phyloP scores from a whole-genome alignment of 2,113 vertebrate genomes.

The Takifugu bimaculatus region DNA sequence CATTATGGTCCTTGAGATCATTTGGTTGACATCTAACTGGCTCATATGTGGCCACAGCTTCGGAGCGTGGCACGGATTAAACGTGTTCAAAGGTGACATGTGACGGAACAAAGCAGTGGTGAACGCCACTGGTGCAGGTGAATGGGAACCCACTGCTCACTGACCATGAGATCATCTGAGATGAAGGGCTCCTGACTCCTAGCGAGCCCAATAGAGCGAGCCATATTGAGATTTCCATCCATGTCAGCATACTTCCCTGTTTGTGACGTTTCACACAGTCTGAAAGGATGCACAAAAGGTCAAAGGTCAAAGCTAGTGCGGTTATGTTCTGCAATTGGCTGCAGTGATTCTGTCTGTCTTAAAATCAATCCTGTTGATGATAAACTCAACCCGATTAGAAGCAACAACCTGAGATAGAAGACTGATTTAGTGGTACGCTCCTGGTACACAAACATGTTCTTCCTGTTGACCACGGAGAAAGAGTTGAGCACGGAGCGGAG shows the following conservation, averaged over 20 bases:
- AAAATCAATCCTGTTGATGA: neutral
- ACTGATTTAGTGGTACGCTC: constrained; percentile 94
- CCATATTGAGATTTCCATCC: constrained; percentile 67
- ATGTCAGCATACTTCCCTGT: constrained; percentile 81
- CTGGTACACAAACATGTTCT: constrained; percentile 99
- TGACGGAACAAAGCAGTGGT: too few species aligned
- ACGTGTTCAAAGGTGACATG: too few species aligned
- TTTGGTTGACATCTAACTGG: too few species aligned
- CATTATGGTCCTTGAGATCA: too few species aligned
- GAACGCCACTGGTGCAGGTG: too few species aligned
- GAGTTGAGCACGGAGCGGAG: constrained; percentile 93
- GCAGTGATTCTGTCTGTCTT: too few species aligned
- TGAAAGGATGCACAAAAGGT: constrained; percentile 38
- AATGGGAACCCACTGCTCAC: neutral
- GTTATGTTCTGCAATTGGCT: too few species aligned
- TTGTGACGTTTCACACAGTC: constrained; percentile 88
- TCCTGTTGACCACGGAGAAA: constrained; percentile 96
- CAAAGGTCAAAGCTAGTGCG: neutral
- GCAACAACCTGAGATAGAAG: constrained; percentile 85
- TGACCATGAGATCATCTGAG: constrained; percentile 82
- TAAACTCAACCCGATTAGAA: neutral
- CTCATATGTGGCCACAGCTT: too few species aligned
- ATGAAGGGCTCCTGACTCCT: constrained; percentile 91
- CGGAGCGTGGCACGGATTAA: too few species aligned
- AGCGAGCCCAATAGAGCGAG: constrained; percentile 80